Evolutionary conservation across 2,888 invertebrate genomes (phyloP).

Genomic region (Caenorhabditis japonica): DNA sequence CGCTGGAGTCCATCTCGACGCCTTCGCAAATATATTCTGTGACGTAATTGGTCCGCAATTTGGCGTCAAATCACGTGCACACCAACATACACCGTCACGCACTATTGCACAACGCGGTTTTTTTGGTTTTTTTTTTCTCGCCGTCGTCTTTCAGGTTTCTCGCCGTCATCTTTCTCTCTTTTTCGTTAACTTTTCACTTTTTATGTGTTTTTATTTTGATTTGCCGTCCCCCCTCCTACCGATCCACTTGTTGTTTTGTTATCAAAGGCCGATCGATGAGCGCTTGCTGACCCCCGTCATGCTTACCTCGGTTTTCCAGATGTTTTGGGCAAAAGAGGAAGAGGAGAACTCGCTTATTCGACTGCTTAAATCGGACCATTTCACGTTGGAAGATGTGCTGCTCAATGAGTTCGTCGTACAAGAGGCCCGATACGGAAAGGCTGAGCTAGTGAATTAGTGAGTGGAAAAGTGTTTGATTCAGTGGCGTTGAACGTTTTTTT

Average conservation of each 20-base stretch:
- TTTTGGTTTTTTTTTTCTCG: slow-evolving; percentile 33
- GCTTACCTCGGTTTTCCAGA: slow-evolving; percentile 42
- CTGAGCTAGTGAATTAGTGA: slow-evolving; percentile 62
- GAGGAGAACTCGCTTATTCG: slow-evolving; percentile 52
- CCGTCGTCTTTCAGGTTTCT: slow-evolving; percentile 8
- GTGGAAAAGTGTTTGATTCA: slow-evolving; percentile 13
- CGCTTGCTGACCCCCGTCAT: slow-evolving; percentile 20
- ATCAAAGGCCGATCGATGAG: slow-evolving; percentile 36
- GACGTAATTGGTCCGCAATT: slow-evolving; percentile 20
- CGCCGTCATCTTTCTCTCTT: slow-evolving; percentile 18
- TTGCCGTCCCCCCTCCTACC: too few relatives aligned
- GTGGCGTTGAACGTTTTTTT: slow-evolving; percentile 12
- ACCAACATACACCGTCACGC: slow-evolving; percentile 32
- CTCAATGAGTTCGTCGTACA: slow-evolving; percentile 66
- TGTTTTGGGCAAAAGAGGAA: slow-evolving; percentile 60
- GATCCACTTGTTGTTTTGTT: slow-evolving; percentile 1
- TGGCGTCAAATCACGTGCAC: slow-evolving; percentile 33
- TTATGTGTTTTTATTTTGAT: slow-evolving; percentile 26
- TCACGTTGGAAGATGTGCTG: slow-evolving; percentile 61
- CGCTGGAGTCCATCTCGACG: slow-evolving; percentile 21
- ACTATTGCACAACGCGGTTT: slow-evolving; percentile 17
- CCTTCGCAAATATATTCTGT: slow-evolving; percentile 4
- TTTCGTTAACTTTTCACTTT: slow-evolving; percentile 11
- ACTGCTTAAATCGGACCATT: slow-evolving; percentile 51
- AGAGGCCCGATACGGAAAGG: slow-evolving; percentile 63